A percentile compares a stretch with the other conserved stretches of the same genome.
Conservation (phyloP, 2,113 vertebrate genomes). For the Proteles cristata region DNA sequence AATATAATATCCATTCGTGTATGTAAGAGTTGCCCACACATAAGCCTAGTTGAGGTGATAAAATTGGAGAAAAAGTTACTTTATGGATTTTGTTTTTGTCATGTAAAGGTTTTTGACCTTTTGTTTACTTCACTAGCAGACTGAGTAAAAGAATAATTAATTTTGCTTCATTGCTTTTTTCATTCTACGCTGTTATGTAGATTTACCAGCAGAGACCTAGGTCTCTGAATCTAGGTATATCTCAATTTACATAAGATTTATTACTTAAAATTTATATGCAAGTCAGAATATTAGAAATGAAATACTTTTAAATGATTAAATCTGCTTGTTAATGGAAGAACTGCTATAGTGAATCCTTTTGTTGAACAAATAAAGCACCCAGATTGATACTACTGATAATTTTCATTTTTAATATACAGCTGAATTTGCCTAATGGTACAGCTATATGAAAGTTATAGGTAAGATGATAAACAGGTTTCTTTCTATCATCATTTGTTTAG, state of each 20-base stretch:
- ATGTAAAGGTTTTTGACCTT: not conserved
- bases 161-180: constrained; percentile 47
- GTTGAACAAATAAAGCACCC: not conserved
- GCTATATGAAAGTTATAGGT: not conserved
- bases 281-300: not conserved
- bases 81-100: not conserved
- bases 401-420: constrained; percentile 32
- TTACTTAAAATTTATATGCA: constrained; percentile 23
- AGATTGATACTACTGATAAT: constrained; percentile 21
- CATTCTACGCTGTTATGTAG: not conserved
- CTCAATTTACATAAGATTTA: constrained; percentile 50
- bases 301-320: constrained; percentile 15
- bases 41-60: constrained; percentile 31
- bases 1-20: not conserved
- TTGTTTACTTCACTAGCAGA: not conserved
- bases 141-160: constrained; percentile 6
- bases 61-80: not conserved
- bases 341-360: not conserved
- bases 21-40: not conserved
- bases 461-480: not conserved
- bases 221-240: not conserved
- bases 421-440: constrained; percentile 51
- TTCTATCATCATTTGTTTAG: not conserved
- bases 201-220: constrained; percentile 31
- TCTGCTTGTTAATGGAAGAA: constrained; percentile 44